Base-by-base conservation (phyloP, 2,888 invertebrate genomes). In the Actias luna region DNA sequence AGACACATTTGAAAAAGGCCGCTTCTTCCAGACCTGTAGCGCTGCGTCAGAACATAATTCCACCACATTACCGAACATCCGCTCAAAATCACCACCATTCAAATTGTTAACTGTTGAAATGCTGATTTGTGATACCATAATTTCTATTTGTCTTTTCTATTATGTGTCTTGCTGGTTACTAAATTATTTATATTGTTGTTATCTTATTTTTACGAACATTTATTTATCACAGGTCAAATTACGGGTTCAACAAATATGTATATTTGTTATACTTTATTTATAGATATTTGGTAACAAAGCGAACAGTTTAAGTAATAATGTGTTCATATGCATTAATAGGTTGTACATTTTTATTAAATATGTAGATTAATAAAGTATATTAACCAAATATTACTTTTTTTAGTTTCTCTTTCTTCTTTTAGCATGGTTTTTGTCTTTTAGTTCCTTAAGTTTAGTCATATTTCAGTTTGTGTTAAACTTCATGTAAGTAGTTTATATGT, bases 11-110 rank as follows among this genome's bases (percentile, higher is more conserved):
- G 76, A 64, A 77, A 95, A 95, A 1, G 95, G 95, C 55, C 93
- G 82, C 69, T 85, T 82, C 58, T 83, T 80, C 64, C 88, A 86
- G 35, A 94, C 93, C 33, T 83, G 75, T 50, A 78, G 80, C 0
- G 94, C 94, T 27, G 94, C 94, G 65, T 91, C 91, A 10, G 92
- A 84, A 74, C 92, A 94, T 65, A 94, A 83, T 76, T 95, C 95
- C 62, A 95, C 93, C n/a, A 94, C 94, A 83, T 95, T 95, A 25
- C 91, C 91, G 76, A 95, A 95, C 62, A 94, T 80, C 75, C 88
- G 84, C 66, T 93, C 92, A 78, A 95, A 95, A 67, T 93, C 87
- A 57, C 93, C 91, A 58, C 79, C 84, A 58, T 83, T 79, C 69
- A 94, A 78, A 60, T 82, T 85, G 78, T 95, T 95, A 0, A 94